Percentiles rank a stretch among this genome's conserved stretches.
Evolutionary conservation across 1,140 invertebrate genomes (phyloP).

Genomic region (Lamellibrachia luymesi): DNA sequence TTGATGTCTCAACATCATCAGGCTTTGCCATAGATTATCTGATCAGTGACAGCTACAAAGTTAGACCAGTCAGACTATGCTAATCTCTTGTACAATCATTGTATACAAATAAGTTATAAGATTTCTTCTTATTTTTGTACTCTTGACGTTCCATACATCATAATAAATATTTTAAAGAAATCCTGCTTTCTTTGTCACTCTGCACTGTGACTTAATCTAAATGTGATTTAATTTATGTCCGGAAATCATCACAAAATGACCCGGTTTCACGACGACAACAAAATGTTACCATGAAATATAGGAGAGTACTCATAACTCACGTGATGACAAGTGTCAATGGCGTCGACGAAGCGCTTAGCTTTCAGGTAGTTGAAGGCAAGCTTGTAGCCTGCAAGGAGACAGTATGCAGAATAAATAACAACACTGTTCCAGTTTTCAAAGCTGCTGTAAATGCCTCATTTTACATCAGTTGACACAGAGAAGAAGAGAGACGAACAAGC

Average conservation of each 20-base stretch:
- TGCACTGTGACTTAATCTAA: too few species aligned
- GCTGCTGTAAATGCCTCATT: not conserved
- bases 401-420: not conserved
- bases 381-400: slow-evolving; percentile 74
- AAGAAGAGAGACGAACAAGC: too few species aligned
- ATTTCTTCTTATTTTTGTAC: too few species aligned
- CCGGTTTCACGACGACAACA: not conserved
- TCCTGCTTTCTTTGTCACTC: too few species aligned
- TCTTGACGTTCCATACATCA: too few species aligned
- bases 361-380: slow-evolving; percentile 90
- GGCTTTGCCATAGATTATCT: too few species aligned
- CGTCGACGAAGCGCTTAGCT: slow-evolving; percentile 82
- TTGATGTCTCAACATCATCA: too few species aligned
- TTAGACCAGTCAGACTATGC: too few species aligned
- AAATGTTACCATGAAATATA: not conserved
- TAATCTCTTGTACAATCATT: too few species aligned
- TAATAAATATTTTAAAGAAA: too few species aligned
- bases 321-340: slow-evolving; percentile 80
- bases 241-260: slow-evolving; percentile 12
- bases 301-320: slow-evolving; percentile 51
- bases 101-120: too few species aligned
- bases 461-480: not conserved
- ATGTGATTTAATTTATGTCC: not conserved
- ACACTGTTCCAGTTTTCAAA: not conserved
- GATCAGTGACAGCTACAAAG: too few species aligned